Evolutionary conservation across 2,797 vertebrate species (phyloP).

Genomic region (Centroberyx gerrardi): DNA sequence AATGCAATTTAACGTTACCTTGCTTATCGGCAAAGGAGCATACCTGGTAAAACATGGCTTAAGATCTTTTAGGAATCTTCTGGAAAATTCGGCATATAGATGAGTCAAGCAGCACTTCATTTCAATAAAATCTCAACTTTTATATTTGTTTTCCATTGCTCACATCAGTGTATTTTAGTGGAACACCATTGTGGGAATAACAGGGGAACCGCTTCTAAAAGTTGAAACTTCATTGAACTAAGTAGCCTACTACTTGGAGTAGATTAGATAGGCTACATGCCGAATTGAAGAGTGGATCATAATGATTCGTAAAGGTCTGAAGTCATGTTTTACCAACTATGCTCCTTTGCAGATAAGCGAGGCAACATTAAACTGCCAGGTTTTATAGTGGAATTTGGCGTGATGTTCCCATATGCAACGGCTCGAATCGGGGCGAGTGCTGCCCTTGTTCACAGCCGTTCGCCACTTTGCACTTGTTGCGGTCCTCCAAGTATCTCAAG

Average conservation of each 20-base stretch:
- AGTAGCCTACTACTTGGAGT: neutral
- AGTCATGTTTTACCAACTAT: too few relatives aligned
- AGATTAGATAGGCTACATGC: neutral
- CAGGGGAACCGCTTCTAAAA: neutral
- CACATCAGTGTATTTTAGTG: too few relatives aligned
- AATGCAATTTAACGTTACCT: neutral
- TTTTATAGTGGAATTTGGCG: neutral
- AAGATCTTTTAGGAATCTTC: neutral
- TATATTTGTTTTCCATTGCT: too few relatives aligned
- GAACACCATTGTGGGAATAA: too few relatives aligned
- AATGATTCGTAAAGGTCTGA: fast-evolving
- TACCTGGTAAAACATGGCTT: too few relatives aligned
- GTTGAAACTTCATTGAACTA: neutral
- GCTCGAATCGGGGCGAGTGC: neutral
- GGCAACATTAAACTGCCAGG: neutral
- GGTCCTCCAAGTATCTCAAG: conserved; percentile 57
- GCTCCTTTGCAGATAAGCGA: fast-evolving
- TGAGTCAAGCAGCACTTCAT: too few relatives aligned
- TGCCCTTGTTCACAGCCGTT: conserved; percentile 27
- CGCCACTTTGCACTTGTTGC: conserved; percentile 80
- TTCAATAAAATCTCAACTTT: too few relatives aligned
- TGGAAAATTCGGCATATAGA: neutral
- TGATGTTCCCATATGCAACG: too few relatives aligned
- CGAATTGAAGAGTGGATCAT: neutral
- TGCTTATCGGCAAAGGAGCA: neutral